phyloP scores from a whole-genome alignment of 2,888 invertebrate genomes.

The Idaea biselata region DNA sequence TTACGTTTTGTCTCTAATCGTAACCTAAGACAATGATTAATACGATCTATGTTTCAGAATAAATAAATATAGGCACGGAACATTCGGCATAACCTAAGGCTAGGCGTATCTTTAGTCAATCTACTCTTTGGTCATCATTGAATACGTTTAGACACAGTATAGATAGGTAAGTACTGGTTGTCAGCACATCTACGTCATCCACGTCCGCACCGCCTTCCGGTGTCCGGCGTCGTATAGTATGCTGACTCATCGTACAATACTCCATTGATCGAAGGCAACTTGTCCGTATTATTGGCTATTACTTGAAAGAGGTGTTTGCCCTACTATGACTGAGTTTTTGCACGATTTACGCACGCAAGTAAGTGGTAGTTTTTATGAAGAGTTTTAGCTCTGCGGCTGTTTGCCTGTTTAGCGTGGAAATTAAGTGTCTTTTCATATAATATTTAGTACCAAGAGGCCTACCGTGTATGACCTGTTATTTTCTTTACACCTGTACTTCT shows the following conservation, averaged over 20 bases:
- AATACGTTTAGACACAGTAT: conserved; percentile 3
- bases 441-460: no score
- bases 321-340: background rate
- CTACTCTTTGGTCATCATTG: conserved; percentile 9
- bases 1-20: no score
- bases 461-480: no score
- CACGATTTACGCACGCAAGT: background rate
- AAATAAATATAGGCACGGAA: no score
- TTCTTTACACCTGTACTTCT: no score
- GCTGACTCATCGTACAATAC: background rate
- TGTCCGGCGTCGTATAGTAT: conserved; percentile 9
- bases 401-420: no score
- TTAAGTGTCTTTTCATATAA: no score
- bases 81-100: no score
- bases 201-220: conserved; percentile 20
- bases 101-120: background rate
- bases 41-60: no score
- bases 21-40: no score
- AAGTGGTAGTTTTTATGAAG: background rate
- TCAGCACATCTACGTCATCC: conserved; percentile 20
- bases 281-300: background rate
- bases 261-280: background rate
- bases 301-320: background rate
- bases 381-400: background rate
- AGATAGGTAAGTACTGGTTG: background rate